Base-by-base conservation (phyloP, 2,888 invertebrate genomes). In the Scrobipalpa atriplicella region DNA sequence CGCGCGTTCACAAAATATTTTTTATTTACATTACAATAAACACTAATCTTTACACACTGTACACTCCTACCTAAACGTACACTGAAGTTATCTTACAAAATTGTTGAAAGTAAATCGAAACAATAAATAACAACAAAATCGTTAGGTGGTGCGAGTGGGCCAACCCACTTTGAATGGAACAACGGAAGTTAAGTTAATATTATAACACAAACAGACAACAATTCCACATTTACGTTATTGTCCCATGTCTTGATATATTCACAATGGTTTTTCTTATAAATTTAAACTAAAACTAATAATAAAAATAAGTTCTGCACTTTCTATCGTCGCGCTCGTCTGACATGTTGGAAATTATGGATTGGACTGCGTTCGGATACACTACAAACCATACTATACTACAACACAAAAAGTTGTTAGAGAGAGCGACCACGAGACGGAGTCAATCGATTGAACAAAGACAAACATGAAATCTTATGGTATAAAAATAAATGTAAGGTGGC, bases 11-110 rank as follows among this genome's bases (percentile, higher is more conserved):
- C 87, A 83, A 83, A 87, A 88, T 90, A 87, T 90, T 88, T 92
- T 90, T 89, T 92, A 92, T 92, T 92, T 91, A 91, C 90, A 92
- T 90, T 90, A 90, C 86, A 89, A 80, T 84, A 79, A 84, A 84
- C 80, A 69, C 70, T 77, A 75, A 73, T 83, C 74, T 74, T 78
- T 75, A 74, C 75, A 75, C 78, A 81, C 79, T 74, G 75, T 76
- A 77, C 80, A 79, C 75, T 68, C 78, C 72, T 75, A 68, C 78
- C 72, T 76, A 71, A 72, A 72, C 70, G 70, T 72, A 80, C 75
- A 78, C 74, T 77, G 70, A 72, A 72, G 72, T 70, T 72, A 78
- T 75, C 77, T 79, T 74, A 76, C 71, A 70, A 74, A 75, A 79
- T 77, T 77, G 75, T 74, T 75, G 78, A 79, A 78, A 80, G 77